These are phyloP conservation scores for Caenorhabditis sp. DNA, from an alignment of 2,888 invertebrate genomes.

Conservation along the genomic window DNA sequence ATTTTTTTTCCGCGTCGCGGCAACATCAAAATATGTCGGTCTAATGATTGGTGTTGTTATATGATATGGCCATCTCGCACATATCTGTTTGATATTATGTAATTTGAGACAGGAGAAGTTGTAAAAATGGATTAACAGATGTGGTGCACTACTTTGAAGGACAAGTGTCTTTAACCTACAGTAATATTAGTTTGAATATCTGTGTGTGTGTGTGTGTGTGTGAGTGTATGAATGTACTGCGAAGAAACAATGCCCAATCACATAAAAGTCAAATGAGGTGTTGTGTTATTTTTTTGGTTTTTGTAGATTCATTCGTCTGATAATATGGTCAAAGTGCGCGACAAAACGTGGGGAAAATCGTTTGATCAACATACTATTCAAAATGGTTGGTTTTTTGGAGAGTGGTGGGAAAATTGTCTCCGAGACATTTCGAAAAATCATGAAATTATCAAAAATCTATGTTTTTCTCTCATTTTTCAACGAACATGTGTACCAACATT, in stretches of 20 bases:
- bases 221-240: no score
- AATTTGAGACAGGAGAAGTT: neutral
- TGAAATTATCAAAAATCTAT: no score
- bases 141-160: neutral
- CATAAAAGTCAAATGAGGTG: neutral
- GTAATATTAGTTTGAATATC: neutral
- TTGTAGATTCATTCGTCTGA: slow-evolving; percentile 44
- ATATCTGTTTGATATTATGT: neutral
- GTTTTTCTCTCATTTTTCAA: no score
- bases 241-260: neutral
- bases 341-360: slow-evolving; percentile 52
- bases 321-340: slow-evolving; percentile 38
- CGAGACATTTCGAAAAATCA: no score
- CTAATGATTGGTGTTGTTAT: neutral
- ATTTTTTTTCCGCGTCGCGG: no score
- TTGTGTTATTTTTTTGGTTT: no score
- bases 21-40: neutral
- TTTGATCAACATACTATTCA: slow-evolving; percentile 46
- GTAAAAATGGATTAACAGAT: neutral
- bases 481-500: no score
- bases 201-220: no score
- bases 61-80: neutral
- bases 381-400: slow-evolving; percentile 14
- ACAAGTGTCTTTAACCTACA: no score
- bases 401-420: no score